Conservation (phyloP, 2,888 invertebrate species). For the Drosophila melanosoma region DNA sequence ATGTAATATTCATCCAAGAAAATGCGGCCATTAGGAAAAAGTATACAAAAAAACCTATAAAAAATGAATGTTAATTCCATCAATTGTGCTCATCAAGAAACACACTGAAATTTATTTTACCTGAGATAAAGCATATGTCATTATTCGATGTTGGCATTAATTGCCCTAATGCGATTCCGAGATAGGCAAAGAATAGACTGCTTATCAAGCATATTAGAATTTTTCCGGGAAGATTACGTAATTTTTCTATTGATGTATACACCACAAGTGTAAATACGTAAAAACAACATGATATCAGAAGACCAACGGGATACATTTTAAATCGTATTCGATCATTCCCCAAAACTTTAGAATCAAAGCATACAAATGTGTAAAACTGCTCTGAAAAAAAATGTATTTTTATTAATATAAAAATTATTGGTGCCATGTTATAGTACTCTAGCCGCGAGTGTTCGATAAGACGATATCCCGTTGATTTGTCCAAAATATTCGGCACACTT, state of each 20-base stretch:
- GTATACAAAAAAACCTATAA: slow-evolving; percentile 88
- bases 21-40: slow-evolving; percentile 90
- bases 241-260: slow-evolving; percentile 88
- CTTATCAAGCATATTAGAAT: slow-evolving; percentile 90
- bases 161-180: slow-evolving; percentile 87
- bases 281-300: slow-evolving; percentile 88
- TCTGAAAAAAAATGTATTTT: slow-evolving; percentile 56
- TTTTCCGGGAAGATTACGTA: slow-evolving; percentile 90
- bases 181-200: slow-evolving; percentile 88
- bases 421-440: neutral
- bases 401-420: neutral
- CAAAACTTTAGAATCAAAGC: slow-evolving; percentile 81
- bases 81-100: neutral
- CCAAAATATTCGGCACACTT: neutral
- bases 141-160: slow-evolving; percentile 84
- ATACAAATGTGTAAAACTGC: slow-evolving; percentile 83
- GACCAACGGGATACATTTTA: slow-evolving; percentile 83
- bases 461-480: neutral
- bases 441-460: neutral
- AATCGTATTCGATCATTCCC: slow-evolving; percentile 82
- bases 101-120: slow-evolving; percentile 82
- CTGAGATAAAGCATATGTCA: slow-evolving; percentile 86
- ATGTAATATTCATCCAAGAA: slow-evolving; percentile 92
- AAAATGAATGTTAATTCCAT: slow-evolving; percentile 1
- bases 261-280: slow-evolving; percentile 88